These are phyloP conservation scores for Gymnoscopelus braueri DNA, from an alignment of 2,797 vertebrate species.

Conservation along the genomic window DNA sequence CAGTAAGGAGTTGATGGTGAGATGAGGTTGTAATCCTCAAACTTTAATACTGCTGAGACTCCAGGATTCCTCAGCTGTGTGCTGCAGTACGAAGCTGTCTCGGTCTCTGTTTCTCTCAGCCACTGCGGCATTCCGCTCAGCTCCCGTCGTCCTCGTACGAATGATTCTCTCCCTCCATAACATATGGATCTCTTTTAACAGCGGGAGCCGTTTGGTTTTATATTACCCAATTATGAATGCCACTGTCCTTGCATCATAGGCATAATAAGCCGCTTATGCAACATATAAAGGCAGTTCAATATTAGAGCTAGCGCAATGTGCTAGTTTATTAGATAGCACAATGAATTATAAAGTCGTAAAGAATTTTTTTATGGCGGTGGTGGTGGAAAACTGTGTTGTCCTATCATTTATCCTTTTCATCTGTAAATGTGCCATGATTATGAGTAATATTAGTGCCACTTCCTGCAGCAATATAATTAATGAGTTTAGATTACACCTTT, in stretches of 20 bases:
- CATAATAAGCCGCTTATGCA: slow-evolving; percentile 49
- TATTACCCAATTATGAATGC: slow-evolving; percentile 56
- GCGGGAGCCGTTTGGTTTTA: slow-evolving; percentile 64
- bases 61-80: slow-evolving; percentile 51
- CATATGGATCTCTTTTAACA: slow-evolving; percentile 53
- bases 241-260: slow-evolving; percentile 39
- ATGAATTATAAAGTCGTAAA: slow-evolving; percentile 41
- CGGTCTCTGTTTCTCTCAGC: slow-evolving; percentile 18
- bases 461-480: slow-evolving; percentile 10
- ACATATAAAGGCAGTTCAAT: slow-evolving; percentile 43
- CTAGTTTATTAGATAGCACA: slow-evolving; percentile 51
- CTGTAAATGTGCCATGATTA: slow-evolving; percentile 36
- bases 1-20: slow-evolving; percentile 37
- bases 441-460: slow-evolving; percentile 14
- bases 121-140: slow-evolving; percentile 40
- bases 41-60: slow-evolving; percentile 51
- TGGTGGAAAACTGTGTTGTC: slow-evolving; percentile 10
- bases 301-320: slow-evolving; percentile 37
- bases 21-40: slow-evolving; percentile 65
- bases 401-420: slow-evolving; percentile 32
- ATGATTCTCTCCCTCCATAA: slow-evolving; percentile 43
- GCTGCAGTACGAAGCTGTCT: slow-evolving; percentile 38
- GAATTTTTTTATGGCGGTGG: slow-evolving; percentile 24
- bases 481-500: slow-evolving; percentile 11
- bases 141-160: slow-evolving; percentile 20